Conservation (phyloP, 2,888 invertebrate genomes). For the Clepsis dumicolana region DNA sequence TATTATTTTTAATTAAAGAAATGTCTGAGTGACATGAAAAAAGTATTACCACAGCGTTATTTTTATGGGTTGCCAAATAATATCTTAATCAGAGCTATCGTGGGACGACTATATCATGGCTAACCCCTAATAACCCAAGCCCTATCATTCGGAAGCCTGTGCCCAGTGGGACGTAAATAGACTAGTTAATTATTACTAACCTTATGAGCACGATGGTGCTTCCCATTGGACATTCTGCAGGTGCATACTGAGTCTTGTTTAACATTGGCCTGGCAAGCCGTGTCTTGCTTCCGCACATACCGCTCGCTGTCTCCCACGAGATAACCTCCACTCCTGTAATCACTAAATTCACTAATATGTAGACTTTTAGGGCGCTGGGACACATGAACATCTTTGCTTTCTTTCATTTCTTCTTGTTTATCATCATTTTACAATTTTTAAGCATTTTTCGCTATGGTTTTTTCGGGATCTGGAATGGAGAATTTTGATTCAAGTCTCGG, state of each 20-base stretch:
- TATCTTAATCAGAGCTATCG: too few relatives aligned
- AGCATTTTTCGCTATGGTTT: conserved; percentile 43
- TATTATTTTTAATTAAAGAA: too few relatives aligned
- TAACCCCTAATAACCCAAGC: too few relatives aligned
- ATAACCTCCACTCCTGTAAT: neutral
- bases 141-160: too few relatives aligned
- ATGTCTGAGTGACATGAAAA: too few relatives aligned
- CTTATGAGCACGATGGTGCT: neutral
- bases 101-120: too few relatives aligned
- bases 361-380: conserved; percentile 53
- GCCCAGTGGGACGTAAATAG: too few relatives aligned
- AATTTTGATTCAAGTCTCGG: neutral
- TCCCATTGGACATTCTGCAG: conserved; percentile 48
- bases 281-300: conserved; percentile 51
- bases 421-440: conserved; percentile 56
- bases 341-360: conserved; percentile 43
- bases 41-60: too few relatives aligned
- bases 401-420: conserved; percentile 67
- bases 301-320: conserved; percentile 29
- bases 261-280: conserved; percentile 61
- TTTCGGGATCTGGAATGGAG: conserved; percentile 23
- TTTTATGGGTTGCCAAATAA: too few relatives aligned
- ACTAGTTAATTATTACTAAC: neutral
- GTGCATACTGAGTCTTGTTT: conserved; percentile 56
- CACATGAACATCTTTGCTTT: conserved; percentile 61